A percentile compares a stretch with the other conserved stretches of the same genome.
Conservation (phyloP, 1,140 invertebrate genomes). For the Ips nitidus region DNA sequence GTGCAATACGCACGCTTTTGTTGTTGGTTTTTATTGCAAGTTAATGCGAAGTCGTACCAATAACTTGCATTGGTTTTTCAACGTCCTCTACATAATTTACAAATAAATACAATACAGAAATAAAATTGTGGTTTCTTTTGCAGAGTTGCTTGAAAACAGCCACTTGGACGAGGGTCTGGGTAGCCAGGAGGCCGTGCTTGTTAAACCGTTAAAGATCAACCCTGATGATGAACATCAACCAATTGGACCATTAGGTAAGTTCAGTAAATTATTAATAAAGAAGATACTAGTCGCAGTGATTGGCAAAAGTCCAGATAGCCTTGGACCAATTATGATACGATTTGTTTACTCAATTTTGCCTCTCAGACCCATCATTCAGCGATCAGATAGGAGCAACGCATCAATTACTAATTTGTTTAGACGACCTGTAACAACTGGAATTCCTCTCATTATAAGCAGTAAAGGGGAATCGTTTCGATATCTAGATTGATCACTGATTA, state of each 20-base stretch:
- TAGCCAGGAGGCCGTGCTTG: conserved; percentile 40
- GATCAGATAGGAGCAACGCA: background rate
- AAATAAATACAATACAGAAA: no score
- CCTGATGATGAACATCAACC: conserved; percentile 40
- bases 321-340: background rate
- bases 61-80: no score
- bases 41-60: no score
- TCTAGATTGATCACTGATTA: conserved; percentile 10
- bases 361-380: no score
- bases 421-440: background rate
- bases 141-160: conserved; percentile 39
- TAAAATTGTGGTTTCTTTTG: conserved; percentile 5
- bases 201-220: conserved; percentile 47
- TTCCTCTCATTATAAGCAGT: background rate
- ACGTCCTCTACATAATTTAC: no score
- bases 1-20: background rate
- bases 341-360: no score
- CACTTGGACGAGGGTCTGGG: conserved; percentile 35
- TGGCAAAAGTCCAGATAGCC: background rate
- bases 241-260: conserved; percentile 16
- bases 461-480: background rate
- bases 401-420: conserved; percentile 1
- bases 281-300: background rate
- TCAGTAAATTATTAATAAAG: background rate
- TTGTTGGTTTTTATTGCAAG: background rate